Evolutionary conservation across 53 echinoderm and acorn worm genomes (phyloP).

Genomic region (Holothuria scabra): DNA sequence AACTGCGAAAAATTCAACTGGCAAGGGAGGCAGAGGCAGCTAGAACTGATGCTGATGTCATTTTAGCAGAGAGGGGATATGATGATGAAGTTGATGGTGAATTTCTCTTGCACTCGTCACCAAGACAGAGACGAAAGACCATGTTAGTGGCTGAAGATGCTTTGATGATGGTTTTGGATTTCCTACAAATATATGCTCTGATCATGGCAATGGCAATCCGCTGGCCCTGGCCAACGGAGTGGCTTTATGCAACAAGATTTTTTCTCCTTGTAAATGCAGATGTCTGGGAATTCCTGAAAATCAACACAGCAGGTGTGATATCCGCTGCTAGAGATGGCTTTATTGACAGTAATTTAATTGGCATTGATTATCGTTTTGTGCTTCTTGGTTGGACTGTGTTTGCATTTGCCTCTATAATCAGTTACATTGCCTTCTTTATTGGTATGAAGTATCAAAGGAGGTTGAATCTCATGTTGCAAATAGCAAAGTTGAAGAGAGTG

Average conservation of each 20-base stretch:
- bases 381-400: constrained; percentile 81
- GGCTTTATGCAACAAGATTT: constrained; percentile 79
- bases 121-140: constrained; percentile 79
- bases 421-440: constrained; percentile 74
- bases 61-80: constrained; percentile 73
- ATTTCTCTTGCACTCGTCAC: constrained; percentile 67
- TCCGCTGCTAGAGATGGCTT: constrained; percentile 72
- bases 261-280: constrained; percentile 86
- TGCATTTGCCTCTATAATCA: constrained; percentile 62
- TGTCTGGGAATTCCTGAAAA: constrained; percentile 92
- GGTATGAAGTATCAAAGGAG: constrained; percentile 90
- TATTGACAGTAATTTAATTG: constrained; percentile 73
- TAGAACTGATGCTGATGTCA: constrained; percentile 71
- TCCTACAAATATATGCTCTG: constrained; percentile 90
- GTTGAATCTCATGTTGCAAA: constrained; percentile 81
- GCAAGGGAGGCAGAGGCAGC: constrained; percentile 66
- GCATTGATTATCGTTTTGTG: constrained; percentile 83
- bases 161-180: constrained; percentile 69
- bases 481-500: constrained; percentile 80
- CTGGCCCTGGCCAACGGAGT: constrained; percentile 93
- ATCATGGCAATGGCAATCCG: constrained; percentile 85
- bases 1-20: constrained; percentile 71
- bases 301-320: constrained; percentile 75
- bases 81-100: constrained; percentile 76
- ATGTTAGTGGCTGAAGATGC: constrained; percentile 83